Base-by-base conservation (phyloP, 2,113 vertebrate genomes). In the Andinoacara biseriatus region DNA sequence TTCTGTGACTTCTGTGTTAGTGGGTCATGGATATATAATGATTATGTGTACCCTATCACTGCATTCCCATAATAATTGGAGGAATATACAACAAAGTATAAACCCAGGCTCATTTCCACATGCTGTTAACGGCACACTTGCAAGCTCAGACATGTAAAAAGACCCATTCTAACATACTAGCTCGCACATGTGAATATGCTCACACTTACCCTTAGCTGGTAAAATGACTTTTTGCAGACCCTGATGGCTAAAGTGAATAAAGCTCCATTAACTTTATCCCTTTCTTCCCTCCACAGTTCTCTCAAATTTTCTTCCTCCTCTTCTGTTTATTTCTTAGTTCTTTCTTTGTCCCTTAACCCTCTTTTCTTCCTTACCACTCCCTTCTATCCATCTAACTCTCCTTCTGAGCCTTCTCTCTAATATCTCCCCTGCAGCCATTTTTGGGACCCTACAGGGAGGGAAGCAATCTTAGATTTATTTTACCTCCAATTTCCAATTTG, bases 401-500 rank as follows among this genome's bases (percentile, higher is more conserved):
- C 75, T 90, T 80, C 86, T 90, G 78, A 89, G 87, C 75, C 83
- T 63, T 84, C 60, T 76, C 92, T 91, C 86, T 93, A 94, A 93
- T 94, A 92, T 93, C 89, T 90, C 86, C 93, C 94, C 93, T 89
- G 90, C 89, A 94, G 93, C 90, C 89, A 92, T 93, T 90, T 94
- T 90, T 84, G 43, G 89, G 82, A 89, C 94, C 96, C 95, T 94
- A 93, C 83, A 92, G 57, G 93, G 90, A 95, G 86, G 80, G 86
- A 93, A 75, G 82, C 84, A 87, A 94, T 90, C 92, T 94, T 87
- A 93, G 92, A 89, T 90, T 91, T 94, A 88, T 92, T 94, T 85
- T 80, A 90, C 94, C 92, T 92, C 87, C 87, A 81, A 85, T 86
- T 92, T 95, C 92, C 90, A 95, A 94, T 96, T 95, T 96, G 90